These are phyloP conservation scores for Rhamnusium bicolor DNA, from an alignment of 2,888 invertebrate genomes.

Conservation along the genomic window DNA sequence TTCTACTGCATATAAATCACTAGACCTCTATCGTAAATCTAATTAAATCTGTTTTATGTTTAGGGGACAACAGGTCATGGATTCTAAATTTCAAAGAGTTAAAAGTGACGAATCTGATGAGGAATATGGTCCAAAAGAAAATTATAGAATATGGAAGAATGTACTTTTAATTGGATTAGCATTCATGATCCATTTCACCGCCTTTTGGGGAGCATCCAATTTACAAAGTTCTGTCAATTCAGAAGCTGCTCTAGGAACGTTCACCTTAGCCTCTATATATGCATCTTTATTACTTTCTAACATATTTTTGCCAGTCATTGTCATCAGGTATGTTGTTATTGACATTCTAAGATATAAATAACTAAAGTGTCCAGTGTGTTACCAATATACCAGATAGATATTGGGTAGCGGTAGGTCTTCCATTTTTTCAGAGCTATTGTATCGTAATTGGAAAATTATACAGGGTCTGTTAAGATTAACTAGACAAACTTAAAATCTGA, in stretches of 20 bases:
- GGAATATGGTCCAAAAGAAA: constrained; percentile 76
- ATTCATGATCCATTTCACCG: constrained; percentile 94
- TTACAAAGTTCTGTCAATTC: constrained; percentile 90
- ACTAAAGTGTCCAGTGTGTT: no score
- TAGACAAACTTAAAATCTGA: no score
- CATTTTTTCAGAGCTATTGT: no score
- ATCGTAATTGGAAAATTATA: no score
- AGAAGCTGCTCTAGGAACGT: constrained; percentile 86
- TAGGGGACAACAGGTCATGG: constrained; percentile 54
- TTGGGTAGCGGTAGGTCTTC: no score
- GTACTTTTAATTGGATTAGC: constrained; percentile 88
- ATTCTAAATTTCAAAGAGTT: constrained; percentile 61
- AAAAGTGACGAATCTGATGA: constrained; percentile 53
- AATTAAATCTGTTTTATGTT: constrained; percentile 8
- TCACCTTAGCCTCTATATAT: constrained; percentile 89
- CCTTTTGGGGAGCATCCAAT: constrained; percentile 90
- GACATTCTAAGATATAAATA: neutral
- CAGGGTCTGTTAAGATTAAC: no score
- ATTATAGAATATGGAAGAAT: constrained; percentile 87
- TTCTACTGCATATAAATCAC: no score
- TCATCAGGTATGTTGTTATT: constrained; percentile 80
- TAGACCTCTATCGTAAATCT: no score
- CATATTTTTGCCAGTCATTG: constrained; percentile 87
- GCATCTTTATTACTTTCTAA: constrained; percentile 91
- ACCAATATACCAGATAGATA: no score